Evolutionary conservation across 1,140 invertebrate genomes (phyloP), one percentile per base, ranked within the genome.

Genomic region (Uloborus diversus): DNA sequence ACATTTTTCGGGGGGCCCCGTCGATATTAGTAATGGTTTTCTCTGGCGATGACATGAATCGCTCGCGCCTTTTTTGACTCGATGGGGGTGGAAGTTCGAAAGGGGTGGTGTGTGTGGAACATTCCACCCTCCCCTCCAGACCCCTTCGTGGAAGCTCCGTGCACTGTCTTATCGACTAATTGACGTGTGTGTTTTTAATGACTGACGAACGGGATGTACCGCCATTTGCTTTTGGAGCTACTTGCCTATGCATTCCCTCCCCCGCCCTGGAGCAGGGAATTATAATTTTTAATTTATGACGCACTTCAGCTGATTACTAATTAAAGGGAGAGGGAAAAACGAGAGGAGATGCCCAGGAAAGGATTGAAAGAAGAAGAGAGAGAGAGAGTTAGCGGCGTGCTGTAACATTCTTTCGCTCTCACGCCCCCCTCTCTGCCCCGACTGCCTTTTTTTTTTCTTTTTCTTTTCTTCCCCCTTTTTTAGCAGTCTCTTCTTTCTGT

Each of bases 261-360:
- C 65, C 64, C 42, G 35, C 64, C 56, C 73, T 49, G 32, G 23
- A 64, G 61, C 73, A 42, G 73, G 65, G 76, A 79, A 79, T 79
- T 79, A 79, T 79, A 79, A 79, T 79, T 79, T 79, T 79, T 79
- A 79, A 79, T 79, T 79, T 79, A 79, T 79, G 76, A 79, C 65
- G 76, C 76, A 79, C 76, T 79, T 79, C 76, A 69, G 56, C 76
- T 79, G 76, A 79, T 79, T 79, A 79, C 76, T 79, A 79, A 79
- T 79, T 79, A 79, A 79, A 79, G 76, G 53, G 51, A 61, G 65
- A 69, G 37, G 51, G 76, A 79, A 79, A 68, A 69, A 68, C 64
- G 76, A 79, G 51, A 78, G 64, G 64, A 30, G 76, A 68, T 69
- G 76, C 53, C 4, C 4, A 27, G 33, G 23, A 23, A 33, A 20